Evolutionary conservation across 2,888 invertebrate genomes (phyloP).

Genomic region (Drosophila quasianomalipes): DNA sequence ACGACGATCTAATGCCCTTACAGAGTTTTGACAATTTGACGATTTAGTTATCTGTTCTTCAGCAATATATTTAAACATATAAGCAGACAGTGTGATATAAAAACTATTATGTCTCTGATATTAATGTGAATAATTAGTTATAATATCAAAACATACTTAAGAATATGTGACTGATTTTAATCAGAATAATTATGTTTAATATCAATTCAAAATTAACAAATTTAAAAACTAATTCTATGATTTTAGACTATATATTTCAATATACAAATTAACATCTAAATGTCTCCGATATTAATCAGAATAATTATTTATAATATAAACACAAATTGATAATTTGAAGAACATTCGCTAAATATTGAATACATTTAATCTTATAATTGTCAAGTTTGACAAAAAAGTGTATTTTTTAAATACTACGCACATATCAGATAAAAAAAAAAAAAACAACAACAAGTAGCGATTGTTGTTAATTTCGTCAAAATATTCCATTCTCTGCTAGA

Average conservation of each 20-base stretch:
- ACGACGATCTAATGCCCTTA: background rate
- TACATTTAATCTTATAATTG: background rate
- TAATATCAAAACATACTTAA: background rate
- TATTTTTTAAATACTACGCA: background rate
- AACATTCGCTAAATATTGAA: background rate
- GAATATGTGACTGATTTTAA: background rate
- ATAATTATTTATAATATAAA: background rate
- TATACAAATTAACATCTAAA: background rate
- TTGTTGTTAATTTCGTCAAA: background rate
- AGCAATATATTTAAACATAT: background rate
- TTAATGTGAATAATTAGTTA: background rate
- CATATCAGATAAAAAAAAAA: background rate
- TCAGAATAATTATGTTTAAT: background rate
- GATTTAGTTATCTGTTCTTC: background rate
- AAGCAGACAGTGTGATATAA: background rate
- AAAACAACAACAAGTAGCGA: background rate
- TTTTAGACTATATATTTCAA: background rate
- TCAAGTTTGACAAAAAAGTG: background rate
- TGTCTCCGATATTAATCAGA: background rate
- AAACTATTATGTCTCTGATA: background rate
- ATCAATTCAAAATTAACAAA: background rate
- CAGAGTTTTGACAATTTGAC: background rate
- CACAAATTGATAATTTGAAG: background rate
- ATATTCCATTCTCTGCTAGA: background rate
- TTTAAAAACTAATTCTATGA: background rate